Base-by-base conservation (phyloP, 1,140 invertebrate genomes). In the Leptonema lineaticorne region DNA sequence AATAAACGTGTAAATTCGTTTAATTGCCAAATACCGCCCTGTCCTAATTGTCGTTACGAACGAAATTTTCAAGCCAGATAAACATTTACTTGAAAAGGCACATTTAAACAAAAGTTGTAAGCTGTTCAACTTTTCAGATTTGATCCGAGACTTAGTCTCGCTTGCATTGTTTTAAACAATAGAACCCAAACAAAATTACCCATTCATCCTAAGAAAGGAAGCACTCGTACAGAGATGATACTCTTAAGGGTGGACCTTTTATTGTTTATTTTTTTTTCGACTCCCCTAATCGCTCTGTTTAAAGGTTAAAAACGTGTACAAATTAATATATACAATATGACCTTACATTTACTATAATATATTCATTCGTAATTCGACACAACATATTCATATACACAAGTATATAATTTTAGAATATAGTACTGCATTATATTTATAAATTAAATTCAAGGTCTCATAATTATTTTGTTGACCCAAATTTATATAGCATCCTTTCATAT, bases 81-180 rank as follows among this genome's bases (percentile, higher is more conserved):
- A 53, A 53, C 50, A 53, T 53, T 53, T 24, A 53, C 50, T 53
- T 24, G 50, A 11, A 53, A 24, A 6, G 50, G 50, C 50, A 53
- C 50, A 53, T 53, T 53, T 53, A 24, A 53, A 53, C 50, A 53
- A 53, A 50, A 53, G 50, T 53, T 53, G 22, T 26, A 53, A 53
- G 50, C 50, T 53, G 50, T 53, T 53, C 22, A 53, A 53, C 50
- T 53, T 53, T 53, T 53, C 50, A 53, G 50, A 53, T 53, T 53
- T 53, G 50, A 53, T 53, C 50, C 50, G n/a, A 53, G 50, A 53
- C 50, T 53, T 26, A 53, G 50, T 26, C 20, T 26, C 50, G 8
- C 22, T 24, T 26, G 50, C 50, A 53, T 53, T 53, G 50, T 53
- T 53, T 53, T 53, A 53, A 53, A 53, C 50, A 53, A 53, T 53